Conservation (phyloP, 2,888 invertebrate species). For the Polia nebulosa region DNA sequence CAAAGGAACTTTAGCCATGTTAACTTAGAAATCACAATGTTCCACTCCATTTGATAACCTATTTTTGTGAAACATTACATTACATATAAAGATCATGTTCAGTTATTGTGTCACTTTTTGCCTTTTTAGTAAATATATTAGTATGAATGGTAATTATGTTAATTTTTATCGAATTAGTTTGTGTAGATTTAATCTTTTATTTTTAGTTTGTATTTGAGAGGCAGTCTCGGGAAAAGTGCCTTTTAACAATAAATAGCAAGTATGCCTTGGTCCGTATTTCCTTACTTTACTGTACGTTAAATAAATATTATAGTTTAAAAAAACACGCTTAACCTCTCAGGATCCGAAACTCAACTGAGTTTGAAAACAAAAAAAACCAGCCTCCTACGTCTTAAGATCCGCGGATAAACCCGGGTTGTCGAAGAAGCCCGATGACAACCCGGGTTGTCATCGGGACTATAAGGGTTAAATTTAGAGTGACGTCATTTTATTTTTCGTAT, state of each 20-base stretch:
- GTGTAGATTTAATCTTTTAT: slow-evolving; percentile 62
- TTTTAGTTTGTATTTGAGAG: slow-evolving; percentile 53
- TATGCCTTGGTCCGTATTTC: slow-evolving; percentile 3
- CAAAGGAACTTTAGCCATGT: slow-evolving; percentile 7
- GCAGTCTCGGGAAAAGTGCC: slow-evolving; percentile 39
- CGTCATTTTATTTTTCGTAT: no score
- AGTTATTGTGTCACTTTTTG: slow-evolving; percentile 11
- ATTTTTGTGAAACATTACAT: slow-evolving; percentile 20
- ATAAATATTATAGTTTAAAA: no score
- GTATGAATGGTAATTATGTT: slow-evolving; percentile 29
- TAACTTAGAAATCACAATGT: neutral
- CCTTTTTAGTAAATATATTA: slow-evolving; percentile 28
- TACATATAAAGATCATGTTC: slow-evolving; percentile 46
- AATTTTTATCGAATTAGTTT: slow-evolving; percentile 44
- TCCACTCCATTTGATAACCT: slow-evolving; percentile 3
- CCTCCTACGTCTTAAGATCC: no score
- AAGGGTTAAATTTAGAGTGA: no score
- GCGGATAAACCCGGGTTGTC: no score
- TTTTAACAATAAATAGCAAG: slow-evolving; percentile 4
- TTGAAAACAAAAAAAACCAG: no score
- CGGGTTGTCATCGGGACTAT: no score
- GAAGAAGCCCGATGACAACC: no score
- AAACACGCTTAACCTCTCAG: no score
- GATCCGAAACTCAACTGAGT: no score
- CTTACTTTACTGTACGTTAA: neutral